Base-by-base conservation (phyloP, 1,140 invertebrate genomes). In the Lamellibrachia luymesi region DNA sequence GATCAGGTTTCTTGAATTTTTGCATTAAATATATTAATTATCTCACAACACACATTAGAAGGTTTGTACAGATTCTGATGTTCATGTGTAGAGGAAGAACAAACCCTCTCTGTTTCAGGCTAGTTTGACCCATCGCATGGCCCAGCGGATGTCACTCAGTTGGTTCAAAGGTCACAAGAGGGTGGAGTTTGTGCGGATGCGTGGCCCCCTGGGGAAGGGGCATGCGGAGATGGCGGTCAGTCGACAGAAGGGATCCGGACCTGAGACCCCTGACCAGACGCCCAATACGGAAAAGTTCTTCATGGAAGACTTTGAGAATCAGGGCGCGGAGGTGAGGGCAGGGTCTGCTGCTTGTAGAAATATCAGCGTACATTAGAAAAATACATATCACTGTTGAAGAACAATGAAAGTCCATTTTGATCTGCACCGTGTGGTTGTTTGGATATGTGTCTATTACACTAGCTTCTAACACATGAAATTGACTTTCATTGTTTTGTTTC, bases 161-260 rank as follows among this genome's bases (percentile, higher is more conserved):
- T 97, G 99, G 93, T 98, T 98, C 95, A 97, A 97, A 50, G 94
- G 94, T 51, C 94, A 96, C 92, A 98, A 98, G 95, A 97, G 99
- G 94, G 98, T 99, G 94, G 99, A 99, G 97, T 99, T 99, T 97
- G 98, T 99, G 51, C 97, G 98, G 93, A 99, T 99, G 98, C 98
- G 99, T 96, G 99, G 99, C 92, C 99, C 99, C 22, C 97, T 98
- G 95, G 98, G 98, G 17, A 99, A 99, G 97, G 99, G 99, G 0
- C 98, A 99, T 96, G 99, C 99, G 0, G 99, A 99, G 97, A 99
- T 99, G 98, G 99, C 99, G 4, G 98, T 99, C 50, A 98, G 98
- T 4, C 98, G 99, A 96, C 95, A 97, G 97, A 98, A 94, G 98
- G 98, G 97, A 97, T 96, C 98, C 10, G 99, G 98, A 2, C 98